Base-by-base conservation (phyloP, 2,113 vertebrate genomes). In the Poeciliopsis retropinna region DNA sequence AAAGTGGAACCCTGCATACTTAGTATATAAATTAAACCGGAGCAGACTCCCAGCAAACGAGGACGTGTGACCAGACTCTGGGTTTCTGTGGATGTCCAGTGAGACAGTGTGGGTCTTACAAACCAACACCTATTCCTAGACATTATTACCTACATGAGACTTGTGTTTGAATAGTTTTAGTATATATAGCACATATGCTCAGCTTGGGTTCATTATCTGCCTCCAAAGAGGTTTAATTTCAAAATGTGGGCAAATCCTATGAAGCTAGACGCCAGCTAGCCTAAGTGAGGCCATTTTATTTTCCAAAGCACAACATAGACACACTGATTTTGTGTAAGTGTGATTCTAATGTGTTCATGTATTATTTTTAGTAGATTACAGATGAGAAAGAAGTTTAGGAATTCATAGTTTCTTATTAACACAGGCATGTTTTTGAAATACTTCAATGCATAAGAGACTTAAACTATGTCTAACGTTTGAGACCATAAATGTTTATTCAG, bases 231-330 rank as follows among this genome's bases (percentile, higher is more conserved):
- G 12, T 37, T 37, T 1, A 51, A 51, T 22, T 51, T 25, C 47
- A 51, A 22, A 51, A 51, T 51, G 15, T 51, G 47, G 1, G 47
- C 19, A 51, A 22, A 51, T 51, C 47, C 47, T 51, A 51, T 47
- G 17, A 37, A 37, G 34, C 34, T 41, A 39, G 11, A 10, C 37
- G 3, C 37, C 37, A 39, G 32, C 32, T 32, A 10, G 34, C 34
- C 10, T 37, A 37, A 37, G 34, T 37, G 37, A 63, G 29, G 37
- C 7, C 75, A 37, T 82, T 91, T 67, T 79, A 86, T 75, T 85
- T 75, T 70, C 54, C 57, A 76, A 83, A 78, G 73, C 79, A 87
- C 75, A 79, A 60, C 29, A 62, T 9, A 22, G 44, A 25, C 5
- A 19, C 0, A 17, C 22, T 54, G 22, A 54, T 25, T 54, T 54